Evolutionary conservation across 2,797 vertebrate genomes (phyloP).

Genomic region (Neosilurus mollespiculum): DNA sequence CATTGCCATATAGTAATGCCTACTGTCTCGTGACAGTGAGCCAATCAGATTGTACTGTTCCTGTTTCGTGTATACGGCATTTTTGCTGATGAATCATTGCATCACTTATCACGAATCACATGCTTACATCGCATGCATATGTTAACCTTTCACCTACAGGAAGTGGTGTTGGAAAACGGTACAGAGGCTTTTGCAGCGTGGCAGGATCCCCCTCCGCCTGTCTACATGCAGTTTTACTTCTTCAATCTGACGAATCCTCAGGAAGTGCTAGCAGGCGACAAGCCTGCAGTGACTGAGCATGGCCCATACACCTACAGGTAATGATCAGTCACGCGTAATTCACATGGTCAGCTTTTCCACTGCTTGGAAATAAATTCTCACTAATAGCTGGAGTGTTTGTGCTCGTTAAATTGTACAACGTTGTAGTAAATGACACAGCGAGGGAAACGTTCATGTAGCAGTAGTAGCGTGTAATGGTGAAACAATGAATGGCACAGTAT

Average conservation of each 20-base stretch:
- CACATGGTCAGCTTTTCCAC: neutral
- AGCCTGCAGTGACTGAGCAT: constrained; percentile 81
- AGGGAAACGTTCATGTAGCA: neutral
- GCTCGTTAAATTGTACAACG: neutral
- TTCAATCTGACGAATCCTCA: constrained; percentile 90
- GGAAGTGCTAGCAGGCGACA: constrained; percentile 83
- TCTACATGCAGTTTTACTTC: constrained; percentile 96
- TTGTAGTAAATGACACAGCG: neutral
- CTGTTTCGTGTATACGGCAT: too few species aligned
- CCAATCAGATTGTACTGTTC: too few species aligned
- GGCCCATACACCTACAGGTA: constrained; percentile 97
- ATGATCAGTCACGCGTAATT: neutral
- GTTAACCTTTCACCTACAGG: constrained; percentile 68
- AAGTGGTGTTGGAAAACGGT: constrained; percentile 83
- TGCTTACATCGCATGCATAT: neutral
- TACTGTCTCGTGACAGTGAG: too few species aligned
- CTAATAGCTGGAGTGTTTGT: neutral
- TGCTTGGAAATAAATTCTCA: neutral
- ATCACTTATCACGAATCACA: neutral
- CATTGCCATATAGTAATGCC: too few species aligned
- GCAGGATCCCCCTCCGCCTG: constrained; percentile 84
- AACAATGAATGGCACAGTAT: neutral
- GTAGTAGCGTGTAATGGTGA: neutral
- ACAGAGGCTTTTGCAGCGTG: constrained; percentile 83
- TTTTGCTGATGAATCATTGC: neutral